Conservation (phyloP, 2,888 invertebrate species). For the Trachelus iudaicus region DNA sequence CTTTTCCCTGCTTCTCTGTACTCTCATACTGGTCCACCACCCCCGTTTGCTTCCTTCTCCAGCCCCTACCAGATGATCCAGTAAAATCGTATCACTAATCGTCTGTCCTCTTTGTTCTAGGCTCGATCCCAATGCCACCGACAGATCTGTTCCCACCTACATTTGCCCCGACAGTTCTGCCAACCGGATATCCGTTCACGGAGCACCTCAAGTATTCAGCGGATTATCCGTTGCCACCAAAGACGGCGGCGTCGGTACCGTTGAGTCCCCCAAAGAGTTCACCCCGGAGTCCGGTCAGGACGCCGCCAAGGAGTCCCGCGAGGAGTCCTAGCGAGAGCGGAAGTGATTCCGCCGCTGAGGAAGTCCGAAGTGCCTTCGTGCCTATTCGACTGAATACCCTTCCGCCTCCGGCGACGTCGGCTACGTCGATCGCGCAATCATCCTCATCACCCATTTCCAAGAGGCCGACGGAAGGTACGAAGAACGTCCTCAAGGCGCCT, state of each 20-base stretch:
- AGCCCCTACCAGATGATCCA: not conserved
- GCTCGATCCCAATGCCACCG: slow-evolving; percentile 53
- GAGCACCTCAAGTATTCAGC: slow-evolving; percentile 51
- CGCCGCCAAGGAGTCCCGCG: slow-evolving; percentile 42
- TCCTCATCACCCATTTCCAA: slow-evolving; percentile 38
- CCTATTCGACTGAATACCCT: slow-evolving; percentile 52
- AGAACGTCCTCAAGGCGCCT: slow-evolving; percentile 57
- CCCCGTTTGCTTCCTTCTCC: not conserved
- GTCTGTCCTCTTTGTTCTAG: slow-evolving; percentile 31
- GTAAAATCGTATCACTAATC: not conserved
- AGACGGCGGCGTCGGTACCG: slow-evolving; percentile 6
- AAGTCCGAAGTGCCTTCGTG: slow-evolving; percentile 61
- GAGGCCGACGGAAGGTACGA: slow-evolving; percentile 44
- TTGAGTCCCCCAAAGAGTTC: slow-evolving; percentile 24
- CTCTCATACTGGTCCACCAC: slow-evolving; percentile 3
- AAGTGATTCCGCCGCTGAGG: slow-evolving; percentile 56
- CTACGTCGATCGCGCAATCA: slow-evolving; percentile 35
- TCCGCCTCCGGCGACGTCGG: slow-evolving; percentile 30
- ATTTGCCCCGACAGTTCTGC: slow-evolving; percentile 52
- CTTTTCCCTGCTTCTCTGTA: not conserved
- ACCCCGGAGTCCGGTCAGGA: slow-evolving; percentile 39
- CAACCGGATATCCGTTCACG: slow-evolving; percentile 47
- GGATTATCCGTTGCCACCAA: slow-evolving; percentile 44
- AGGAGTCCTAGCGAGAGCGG: slow-evolving; percentile 56
- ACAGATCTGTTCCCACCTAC: slow-evolving; percentile 52